Base-by-base conservation (phyloP, 2,888 invertebrate genomes). In the Drosophila gaucha region DNA sequence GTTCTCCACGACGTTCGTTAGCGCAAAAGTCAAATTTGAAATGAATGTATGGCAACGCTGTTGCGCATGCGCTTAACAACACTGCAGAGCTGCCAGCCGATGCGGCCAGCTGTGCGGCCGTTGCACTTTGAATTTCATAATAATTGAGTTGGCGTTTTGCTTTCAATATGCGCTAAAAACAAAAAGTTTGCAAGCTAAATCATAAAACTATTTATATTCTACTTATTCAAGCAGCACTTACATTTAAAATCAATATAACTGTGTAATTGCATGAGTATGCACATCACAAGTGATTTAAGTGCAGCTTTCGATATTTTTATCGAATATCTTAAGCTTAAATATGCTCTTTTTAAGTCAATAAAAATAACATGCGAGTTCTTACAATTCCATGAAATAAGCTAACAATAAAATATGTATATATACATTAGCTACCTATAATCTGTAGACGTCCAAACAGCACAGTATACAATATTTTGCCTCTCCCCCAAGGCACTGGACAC, bases 11-110 rank as follows among this genome's bases (percentile, higher is more conserved):
- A 33, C 56, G 72, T 74, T 74, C 86, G 80, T 80, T 82, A 82
- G 78, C 86, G 84, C 80, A 84, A 82, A 86, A 84, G 63, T 82
- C 62, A 84, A 82, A 82, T 83, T 73, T 58, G 18, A 64, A 62
- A 16, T 49, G 35, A 59, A 44, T 57, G 30, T 43, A 24, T 70
- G 80, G 86, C 80, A 85, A 72, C 85, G 60, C 65, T 39, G 41
- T 51, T 63, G 68, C 67, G 65, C 66, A 10, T 51, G 74, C 67
- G 64, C 52, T 39, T 38, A 3, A 6, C 43, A 60, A 24, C 66
- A 57, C 52, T 59, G 26, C 28, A 62, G 62, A 38, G 66, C 5
- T 71, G 74, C 76, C 71, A 71, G 51, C 14, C 12, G 47, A 10
- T 18, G 33, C 39, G 28, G 28, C 28, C 39, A 33, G 28, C 28